phyloP scores from a whole-genome alignment of 2,797 vertebrate species.

The Diceros bicornis region DNA sequence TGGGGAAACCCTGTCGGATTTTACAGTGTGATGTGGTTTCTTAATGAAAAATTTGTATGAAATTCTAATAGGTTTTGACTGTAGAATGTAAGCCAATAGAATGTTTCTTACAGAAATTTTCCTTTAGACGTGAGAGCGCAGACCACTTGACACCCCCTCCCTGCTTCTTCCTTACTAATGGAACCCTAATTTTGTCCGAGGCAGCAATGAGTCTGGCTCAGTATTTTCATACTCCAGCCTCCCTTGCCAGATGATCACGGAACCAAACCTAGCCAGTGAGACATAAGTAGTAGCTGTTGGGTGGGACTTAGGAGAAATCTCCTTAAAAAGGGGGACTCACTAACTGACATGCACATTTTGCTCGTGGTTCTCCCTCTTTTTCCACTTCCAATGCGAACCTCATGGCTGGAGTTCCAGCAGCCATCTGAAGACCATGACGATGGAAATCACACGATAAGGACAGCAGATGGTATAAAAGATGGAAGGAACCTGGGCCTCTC shows the following conservation, averaged over 20 bases:
- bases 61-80: not conserved
- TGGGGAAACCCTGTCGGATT: not conserved
- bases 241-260: not conserved
- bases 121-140: not conserved
- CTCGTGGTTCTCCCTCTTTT: not conserved
- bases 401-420: not conserved
- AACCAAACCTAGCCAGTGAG: slow-evolving; percentile 10
- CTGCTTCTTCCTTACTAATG: not conserved
- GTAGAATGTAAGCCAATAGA: slow-evolving; percentile 20
- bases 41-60: not conserved
- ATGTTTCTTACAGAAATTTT: not conserved
- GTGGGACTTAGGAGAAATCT: not conserved
- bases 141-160: not conserved
- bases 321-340: no score
- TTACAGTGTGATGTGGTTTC: slow-evolving; percentile 6
- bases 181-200: not conserved
- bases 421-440: not conserved
- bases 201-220: not conserved
- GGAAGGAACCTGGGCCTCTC: not conserved
- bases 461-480: not conserved
- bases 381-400: not conserved
- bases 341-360: not conserved
- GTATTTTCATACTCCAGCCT: not conserved
- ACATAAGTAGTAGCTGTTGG: not conserved
- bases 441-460: not conserved